phyloP scores from a whole-genome alignment of 2,888 invertebrate genomes.

The Cryptus armator region DNA sequence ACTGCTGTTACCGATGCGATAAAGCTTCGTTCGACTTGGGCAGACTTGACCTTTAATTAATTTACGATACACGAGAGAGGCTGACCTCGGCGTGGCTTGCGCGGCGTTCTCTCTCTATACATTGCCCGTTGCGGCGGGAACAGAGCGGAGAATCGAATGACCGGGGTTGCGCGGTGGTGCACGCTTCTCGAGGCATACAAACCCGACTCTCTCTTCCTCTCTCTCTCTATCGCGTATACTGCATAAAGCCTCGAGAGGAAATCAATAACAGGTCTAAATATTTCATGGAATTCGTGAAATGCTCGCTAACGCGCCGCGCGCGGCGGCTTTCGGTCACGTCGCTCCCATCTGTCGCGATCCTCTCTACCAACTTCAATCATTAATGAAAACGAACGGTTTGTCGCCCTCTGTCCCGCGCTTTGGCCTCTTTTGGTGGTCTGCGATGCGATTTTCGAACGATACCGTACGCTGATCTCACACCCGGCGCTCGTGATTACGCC shows the following conservation, averaged over 20 bases:
- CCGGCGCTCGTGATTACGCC: background rate
- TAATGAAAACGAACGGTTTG: conserved; percentile 80
- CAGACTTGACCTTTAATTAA: conserved; percentile 59
- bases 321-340: conserved; percentile 79
- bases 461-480: background rate
- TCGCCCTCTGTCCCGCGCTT: background rate
- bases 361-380: conserved; percentile 79
- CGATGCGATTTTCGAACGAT: background rate
- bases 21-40: conserved; percentile 16
- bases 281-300: conserved; percentile 82
- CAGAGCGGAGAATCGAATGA: conserved; percentile 20
- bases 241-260: conserved; percentile 73
- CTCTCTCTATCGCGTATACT: conserved; percentile 35
- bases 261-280: conserved; percentile 83
- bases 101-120: conserved; percentile 2
- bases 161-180: conserved; percentile 20
- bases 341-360: conserved; percentile 82
- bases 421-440: background rate
- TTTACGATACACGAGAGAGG: conserved; percentile 23
- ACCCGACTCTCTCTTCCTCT: background rate
- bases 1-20: conserved; percentile 15
- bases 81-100: background rate
- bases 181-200: conserved; percentile 43
- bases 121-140: conserved; percentile 1
- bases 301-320: conserved; percentile 48